Evolutionary conservation across 2,888 invertebrate species (phyloP).

Genomic region (Agrotis segetum): DNA sequence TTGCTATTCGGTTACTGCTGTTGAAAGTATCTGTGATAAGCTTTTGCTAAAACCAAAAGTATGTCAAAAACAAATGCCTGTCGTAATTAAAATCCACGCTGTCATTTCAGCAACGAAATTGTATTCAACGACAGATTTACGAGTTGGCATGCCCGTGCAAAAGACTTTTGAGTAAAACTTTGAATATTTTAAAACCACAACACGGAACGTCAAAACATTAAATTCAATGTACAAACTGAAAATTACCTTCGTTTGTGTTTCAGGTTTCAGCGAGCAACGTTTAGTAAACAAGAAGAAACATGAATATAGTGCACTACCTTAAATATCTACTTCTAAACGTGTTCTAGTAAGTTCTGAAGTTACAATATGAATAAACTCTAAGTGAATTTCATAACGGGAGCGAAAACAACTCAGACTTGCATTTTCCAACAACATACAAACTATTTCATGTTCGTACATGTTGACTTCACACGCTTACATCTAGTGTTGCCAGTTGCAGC

Average conservation of each 20-base stretch:
- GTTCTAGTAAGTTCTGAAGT: slow-evolving; percentile 41
- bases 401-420: slow-evolving; percentile 55
- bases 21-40: no score
- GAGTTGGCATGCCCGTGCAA: slow-evolving; percentile 16
- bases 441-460: slow-evolving; percentile 32
- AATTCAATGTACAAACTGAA: slow-evolving; percentile 46
- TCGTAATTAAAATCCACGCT: slow-evolving; percentile 15
- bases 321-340: slow-evolving; percentile 41
- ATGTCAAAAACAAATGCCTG: not conserved
- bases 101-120: not conserved
- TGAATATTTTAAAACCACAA: slow-evolving; percentile 47
- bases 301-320: slow-evolving; percentile 14
- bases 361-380: slow-evolving; percentile 57
- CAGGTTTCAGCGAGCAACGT: slow-evolving; percentile 37
- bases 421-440: slow-evolving; percentile 60
- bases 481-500: slow-evolving; percentile 2
- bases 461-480: slow-evolving; percentile 38
- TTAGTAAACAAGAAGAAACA: slow-evolving; percentile 48
- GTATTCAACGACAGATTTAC: slow-evolving; percentile 34
- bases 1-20: not conserved
- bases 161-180: slow-evolving; percentile 30
- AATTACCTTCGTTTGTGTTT: slow-evolving; percentile 54
- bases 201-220: slow-evolving; percentile 52
- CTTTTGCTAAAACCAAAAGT: no score
- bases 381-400: slow-evolving; percentile 61